Evolutionary conservation across 1,140 invertebrate species (phyloP).

Genomic region (Tetragnatha versicolor): DNA sequence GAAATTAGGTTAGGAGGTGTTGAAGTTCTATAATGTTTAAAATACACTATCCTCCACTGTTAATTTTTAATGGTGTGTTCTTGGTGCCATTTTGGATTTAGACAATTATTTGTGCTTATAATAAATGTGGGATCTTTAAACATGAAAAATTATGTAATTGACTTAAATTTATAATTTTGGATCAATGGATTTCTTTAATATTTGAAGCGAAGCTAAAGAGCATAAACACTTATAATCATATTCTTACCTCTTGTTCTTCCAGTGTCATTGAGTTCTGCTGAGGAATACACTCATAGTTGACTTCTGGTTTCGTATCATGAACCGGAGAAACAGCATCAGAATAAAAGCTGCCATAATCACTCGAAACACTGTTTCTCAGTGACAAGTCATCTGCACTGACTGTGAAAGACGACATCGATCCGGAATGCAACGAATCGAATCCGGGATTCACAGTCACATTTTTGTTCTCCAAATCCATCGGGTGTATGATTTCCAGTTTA

Average conservation of each 20-base stretch:
- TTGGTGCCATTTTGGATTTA: too few relatives aligned
- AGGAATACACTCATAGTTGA: slow-evolving; percentile 36
- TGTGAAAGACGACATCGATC: slow-evolving; percentile 30
- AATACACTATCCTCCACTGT: too few relatives aligned
- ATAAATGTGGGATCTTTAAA: too few relatives aligned
- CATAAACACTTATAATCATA: too few relatives aligned
- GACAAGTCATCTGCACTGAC: slow-evolving; percentile 37
- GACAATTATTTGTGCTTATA: too few relatives aligned
- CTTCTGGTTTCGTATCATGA: slow-evolving; percentile 34
- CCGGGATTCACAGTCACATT: slow-evolving; percentile 48
- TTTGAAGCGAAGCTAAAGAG: too few relatives aligned
- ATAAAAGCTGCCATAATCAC: slow-evolving; percentile 51
- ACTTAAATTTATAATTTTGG: too few relatives aligned
- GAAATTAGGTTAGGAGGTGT: too few relatives aligned
- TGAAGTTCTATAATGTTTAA: too few relatives aligned
- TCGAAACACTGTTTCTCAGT: slow-evolving; percentile 38
- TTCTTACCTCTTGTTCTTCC: slow-evolving; percentile 35
- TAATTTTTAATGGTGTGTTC: too few relatives aligned
- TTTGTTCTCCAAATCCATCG: slow-evolving; percentile 52
- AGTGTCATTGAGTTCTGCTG: not conserved
- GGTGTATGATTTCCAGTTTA: slow-evolving; percentile 53
- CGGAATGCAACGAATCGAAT: slow-evolving; percentile 32
- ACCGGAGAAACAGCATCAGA: slow-evolving; percentile 39
- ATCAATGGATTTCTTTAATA: too few relatives aligned
- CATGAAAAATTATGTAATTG: too few relatives aligned